Evolutionary conservation across 1,140 invertebrate species (phyloP).

Genomic region (Acromyrmex heyeri): DNA sequence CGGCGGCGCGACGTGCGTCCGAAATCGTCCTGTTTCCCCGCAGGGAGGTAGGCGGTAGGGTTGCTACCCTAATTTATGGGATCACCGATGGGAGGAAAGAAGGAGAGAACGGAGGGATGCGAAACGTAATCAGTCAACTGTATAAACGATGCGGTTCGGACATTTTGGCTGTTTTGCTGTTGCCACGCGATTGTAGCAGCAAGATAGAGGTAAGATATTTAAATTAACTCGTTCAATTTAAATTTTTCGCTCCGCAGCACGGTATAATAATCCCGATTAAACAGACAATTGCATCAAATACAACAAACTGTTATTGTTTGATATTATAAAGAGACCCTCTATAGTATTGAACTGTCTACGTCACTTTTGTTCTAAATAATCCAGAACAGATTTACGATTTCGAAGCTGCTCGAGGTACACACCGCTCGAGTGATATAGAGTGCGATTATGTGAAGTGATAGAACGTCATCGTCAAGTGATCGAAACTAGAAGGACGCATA

Average conservation of each 20-base stretch:
- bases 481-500: too few relatives aligned
- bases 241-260: neutral
- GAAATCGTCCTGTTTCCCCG: conserved; percentile 54
- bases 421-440: too few relatives aligned
- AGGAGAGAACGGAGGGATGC: conserved; percentile 22
- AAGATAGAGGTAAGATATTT: conserved; percentile 4
- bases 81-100: conserved; percentile 18
- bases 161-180: conserved; percentile 11
- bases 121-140: conserved; percentile 33
- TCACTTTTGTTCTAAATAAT: too few relatives aligned
- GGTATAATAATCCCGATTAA: neutral
- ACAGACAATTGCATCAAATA: conserved; percentile 4
- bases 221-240: conserved; percentile 18
- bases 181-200: neutral
- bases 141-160: conserved; percentile 45
- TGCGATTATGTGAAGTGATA: too few relatives aligned
- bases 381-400: too few relatives aligned
- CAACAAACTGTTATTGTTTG: neutral
- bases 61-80: conserved; percentile 65
- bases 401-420: too few relatives aligned
- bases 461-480: too few relatives aligned
- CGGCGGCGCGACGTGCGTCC: conserved; percentile 36
- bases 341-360: neutral
- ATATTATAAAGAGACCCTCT: neutral
- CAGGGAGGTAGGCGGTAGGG: conserved; percentile 23